Evolutionary conservation across 1,140 invertebrate genomes (phyloP).

Genomic region (Drosophila auraria): DNA sequence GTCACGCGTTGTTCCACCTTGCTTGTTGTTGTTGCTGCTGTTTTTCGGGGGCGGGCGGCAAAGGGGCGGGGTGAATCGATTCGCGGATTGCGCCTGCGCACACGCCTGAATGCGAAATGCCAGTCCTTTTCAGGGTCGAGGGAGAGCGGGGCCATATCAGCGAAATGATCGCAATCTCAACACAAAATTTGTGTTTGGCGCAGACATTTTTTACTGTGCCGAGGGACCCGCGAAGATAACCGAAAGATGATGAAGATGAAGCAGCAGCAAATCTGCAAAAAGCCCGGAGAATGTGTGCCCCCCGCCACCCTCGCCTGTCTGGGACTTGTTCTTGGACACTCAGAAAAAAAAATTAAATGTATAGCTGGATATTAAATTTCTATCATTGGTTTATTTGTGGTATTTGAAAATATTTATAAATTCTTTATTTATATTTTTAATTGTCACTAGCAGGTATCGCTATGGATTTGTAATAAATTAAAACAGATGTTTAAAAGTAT

Average conservation of each 20-base stretch:
- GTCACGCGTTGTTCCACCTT: conserved; percentile 76
- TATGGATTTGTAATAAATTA: too few species aligned
- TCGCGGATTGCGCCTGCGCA: conserved; percentile 70
- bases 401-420: neutral
- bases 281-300: conserved; percentile 47
- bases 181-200: conserved; percentile 83
- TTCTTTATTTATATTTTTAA: neutral
- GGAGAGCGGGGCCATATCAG: conserved; percentile 57
- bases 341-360: neutral
- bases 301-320: conserved; percentile 32
- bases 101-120: conserved; percentile 77
- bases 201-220: conserved; percentile 80
- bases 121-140: conserved; percentile 12
- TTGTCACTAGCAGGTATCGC: too few species aligned
- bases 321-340: conserved; percentile 20
- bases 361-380: neutral
- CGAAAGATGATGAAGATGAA: conserved; percentile 82
- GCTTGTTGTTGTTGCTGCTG: conserved; percentile 36
- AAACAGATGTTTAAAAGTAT: too few species aligned
- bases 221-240: conserved; percentile 53
- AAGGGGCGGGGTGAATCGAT: conserved; percentile 33
- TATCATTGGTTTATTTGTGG: neutral
- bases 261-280: conserved; percentile 77
- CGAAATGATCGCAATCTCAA: conserved; percentile 82
- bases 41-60: conserved; percentile 2